phyloP scores from a whole-genome alignment of 2,888 invertebrate genomes.

The Encarsia formosa region DNA sequence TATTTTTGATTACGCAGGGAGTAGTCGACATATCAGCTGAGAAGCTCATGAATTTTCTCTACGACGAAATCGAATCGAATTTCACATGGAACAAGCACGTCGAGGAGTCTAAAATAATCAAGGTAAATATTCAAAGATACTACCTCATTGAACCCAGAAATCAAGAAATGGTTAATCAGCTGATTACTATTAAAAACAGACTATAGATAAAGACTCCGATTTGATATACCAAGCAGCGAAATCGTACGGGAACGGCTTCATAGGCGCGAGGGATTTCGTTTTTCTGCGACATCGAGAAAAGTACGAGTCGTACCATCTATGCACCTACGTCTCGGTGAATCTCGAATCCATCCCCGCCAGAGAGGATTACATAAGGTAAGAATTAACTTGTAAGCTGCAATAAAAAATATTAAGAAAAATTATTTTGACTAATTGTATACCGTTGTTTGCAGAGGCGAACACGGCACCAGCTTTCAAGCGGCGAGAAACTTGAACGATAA shows the following conservation, averaged over 20 bases:
- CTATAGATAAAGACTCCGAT: slow-evolving; percentile 71
- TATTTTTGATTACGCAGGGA: too few species aligned
- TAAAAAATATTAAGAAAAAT: too few species aligned
- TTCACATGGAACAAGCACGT: slow-evolving; percentile 81
- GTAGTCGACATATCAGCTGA: slow-evolving; percentile 66
- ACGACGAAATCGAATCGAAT: slow-evolving; percentile 66
- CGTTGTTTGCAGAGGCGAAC: slow-evolving; percentile 26
- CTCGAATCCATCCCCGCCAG: slow-evolving; percentile 62
- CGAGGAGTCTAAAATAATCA: slow-evolving; percentile 66
- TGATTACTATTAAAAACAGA: too few species aligned
- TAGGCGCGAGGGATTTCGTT: slow-evolving; percentile 79
- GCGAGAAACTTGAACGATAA: slow-evolving; percentile 22
- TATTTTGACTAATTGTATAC: too few species aligned
- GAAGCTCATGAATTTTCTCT: slow-evolving; percentile 68
- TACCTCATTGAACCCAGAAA: too few species aligned
- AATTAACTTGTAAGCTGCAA: too few species aligned
- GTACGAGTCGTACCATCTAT: slow-evolving; percentile 37
- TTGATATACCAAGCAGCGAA: slow-evolving; percentile 77
- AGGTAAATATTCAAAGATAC: slow-evolving; percentile 60
- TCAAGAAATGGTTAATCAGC: too few species aligned
- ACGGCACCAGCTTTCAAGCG: neutral
- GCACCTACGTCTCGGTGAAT: slow-evolving; percentile 37
- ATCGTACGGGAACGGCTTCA: slow-evolving; percentile 69
- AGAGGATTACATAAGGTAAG: slow-evolving; percentile 70
- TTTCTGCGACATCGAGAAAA: slow-evolving; percentile 68